Percentiles rank a stretch among this genome's conserved stretches.
These are phyloP conservation scores for Drosophila conformis DNA, from an alignment of 2,888 invertebrate genomes.

Conservation along the genomic window DNA sequence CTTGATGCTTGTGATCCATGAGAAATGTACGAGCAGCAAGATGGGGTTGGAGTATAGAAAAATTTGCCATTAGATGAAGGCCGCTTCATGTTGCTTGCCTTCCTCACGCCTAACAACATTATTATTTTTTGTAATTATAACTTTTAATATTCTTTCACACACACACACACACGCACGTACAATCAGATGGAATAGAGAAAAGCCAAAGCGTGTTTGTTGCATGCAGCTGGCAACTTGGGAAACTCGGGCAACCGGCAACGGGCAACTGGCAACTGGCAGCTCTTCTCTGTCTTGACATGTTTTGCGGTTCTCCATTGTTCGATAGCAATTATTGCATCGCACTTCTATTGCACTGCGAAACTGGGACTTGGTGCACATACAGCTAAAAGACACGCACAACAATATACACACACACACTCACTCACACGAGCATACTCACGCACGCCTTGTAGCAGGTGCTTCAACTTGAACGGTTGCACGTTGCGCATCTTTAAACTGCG, in stretches of 20 bases:
- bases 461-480: conserved; percentile 70
- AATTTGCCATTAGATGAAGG: conserved; percentile 49
- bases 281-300: conserved; percentile 36
- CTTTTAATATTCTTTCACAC: conserved; percentile 70
- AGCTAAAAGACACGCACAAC: conserved; percentile 32
- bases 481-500: conserved; percentile 76
- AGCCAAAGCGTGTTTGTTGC: conserved; percentile 6
- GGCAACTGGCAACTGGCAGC: conserved; percentile 4
- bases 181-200: conserved; percentile 1
- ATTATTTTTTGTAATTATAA: conserved; percentile 69
- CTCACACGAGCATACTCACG: conserved; percentile 20
- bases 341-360: conserved; percentile 70
- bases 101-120: conserved; percentile 22
- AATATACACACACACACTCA: conserved; percentile 23
- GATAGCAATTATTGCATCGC: conserved; percentile 76
- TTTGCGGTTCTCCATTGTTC: conserved; percentile 65
- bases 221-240: conserved; percentile 26
- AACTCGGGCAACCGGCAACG: conserved; percentile 10
- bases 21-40: conserved; percentile 8
- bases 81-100: conserved; percentile 41
- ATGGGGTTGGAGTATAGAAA: background rate
- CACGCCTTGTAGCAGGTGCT: conserved; percentile 68
- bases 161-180: background rate
- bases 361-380: conserved; percentile 35
- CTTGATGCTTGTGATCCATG: conserved; percentile 17